Conservation (phyloP, 37 sponge, comb jelly and placozoan species). For the Diacarnus erythraeanus region DNA sequence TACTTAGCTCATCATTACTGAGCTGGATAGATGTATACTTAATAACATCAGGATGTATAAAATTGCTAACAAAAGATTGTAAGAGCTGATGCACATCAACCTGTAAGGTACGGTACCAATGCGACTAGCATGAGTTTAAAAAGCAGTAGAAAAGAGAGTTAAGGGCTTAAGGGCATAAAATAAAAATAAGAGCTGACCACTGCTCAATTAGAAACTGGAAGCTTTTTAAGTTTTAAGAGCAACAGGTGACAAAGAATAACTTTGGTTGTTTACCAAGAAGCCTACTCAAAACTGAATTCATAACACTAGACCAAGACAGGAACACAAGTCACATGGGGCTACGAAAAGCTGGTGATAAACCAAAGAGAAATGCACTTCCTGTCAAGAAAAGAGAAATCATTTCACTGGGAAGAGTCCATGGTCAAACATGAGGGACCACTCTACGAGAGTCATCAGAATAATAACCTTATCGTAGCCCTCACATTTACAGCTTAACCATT, state of each 20-base stretch:
- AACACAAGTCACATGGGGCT: too few species aligned
- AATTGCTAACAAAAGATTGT: neutral
- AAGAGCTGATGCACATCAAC: neutral
- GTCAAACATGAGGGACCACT: too few species aligned
- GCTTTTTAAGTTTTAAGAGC: constrained; percentile 16
- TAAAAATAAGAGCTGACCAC: constrained; percentile 46
- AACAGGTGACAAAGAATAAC: constrained; percentile 24
- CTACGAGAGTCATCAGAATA: too few species aligned
- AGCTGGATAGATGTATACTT: neutral
- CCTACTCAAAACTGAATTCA: constrained; percentile 42
- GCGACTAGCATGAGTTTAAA: constrained; percentile 14
- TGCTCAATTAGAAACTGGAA: constrained; percentile 34
- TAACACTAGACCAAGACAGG: too few species aligned
- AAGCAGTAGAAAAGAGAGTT: neutral
- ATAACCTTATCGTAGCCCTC: too few species aligned
- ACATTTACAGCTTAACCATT: too few species aligned
- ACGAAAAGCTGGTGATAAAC: too few species aligned
- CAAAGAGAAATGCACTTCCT: too few species aligned
- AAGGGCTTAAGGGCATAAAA: constrained; percentile 16
- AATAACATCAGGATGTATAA: constrained; percentile 7
- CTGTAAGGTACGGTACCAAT: constrained; percentile 17
- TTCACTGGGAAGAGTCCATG: too few species aligned
- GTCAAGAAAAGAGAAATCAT: too few species aligned
- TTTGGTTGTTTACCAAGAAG: neutral
- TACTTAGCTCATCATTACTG: constrained; percentile 3